phyloP scores from a whole-genome alignment of 2,888 invertebrate species.

The Pardosa pseudoannulata region DNA sequence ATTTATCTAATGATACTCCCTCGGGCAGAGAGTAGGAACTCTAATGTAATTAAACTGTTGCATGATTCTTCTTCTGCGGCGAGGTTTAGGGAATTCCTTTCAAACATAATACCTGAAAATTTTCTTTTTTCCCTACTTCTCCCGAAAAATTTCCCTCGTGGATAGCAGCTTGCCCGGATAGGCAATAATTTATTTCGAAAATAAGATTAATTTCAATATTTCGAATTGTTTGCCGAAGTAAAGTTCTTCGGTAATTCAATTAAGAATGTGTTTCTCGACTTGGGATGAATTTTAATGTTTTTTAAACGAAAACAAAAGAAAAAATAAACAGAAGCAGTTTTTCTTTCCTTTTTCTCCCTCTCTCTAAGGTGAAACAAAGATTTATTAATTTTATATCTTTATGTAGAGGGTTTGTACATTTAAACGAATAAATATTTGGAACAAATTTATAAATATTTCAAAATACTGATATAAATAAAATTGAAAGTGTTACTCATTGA shows the following conservation, averaged over 20 bases:
- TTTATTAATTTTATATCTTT: too few relatives aligned
- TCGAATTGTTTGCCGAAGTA: not conserved
- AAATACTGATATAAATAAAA: too few relatives aligned
- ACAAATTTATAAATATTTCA: too few relatives aligned
- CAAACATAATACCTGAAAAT: not conserved
- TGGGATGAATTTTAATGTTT: too few relatives aligned
- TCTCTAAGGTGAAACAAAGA: too few relatives aligned
- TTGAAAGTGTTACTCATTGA: too few relatives aligned
- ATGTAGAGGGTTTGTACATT: too few relatives aligned
- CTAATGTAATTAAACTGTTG: slow-evolving; percentile 2
- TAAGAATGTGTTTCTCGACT: not conserved
- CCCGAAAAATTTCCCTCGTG: not conserved
- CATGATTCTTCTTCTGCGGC: slow-evolving; percentile 11
- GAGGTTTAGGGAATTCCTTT: not conserved
- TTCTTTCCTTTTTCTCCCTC: too few relatives aligned
- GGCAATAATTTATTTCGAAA: not conserved
- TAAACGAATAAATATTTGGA: too few relatives aligned
- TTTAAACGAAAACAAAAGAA: too few relatives aligned
- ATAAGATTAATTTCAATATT: slow-evolving; percentile 10
- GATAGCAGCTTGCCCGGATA: not conserved
- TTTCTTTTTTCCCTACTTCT: not conserved
- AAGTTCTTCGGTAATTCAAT: not conserved
- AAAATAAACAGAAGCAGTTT: too few relatives aligned
- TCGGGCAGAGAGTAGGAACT: not conserved
- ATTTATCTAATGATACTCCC: not conserved